A percentile compares a stretch with the other conserved stretches of the same genome.
Evolutionary conservation across 2,113 vertebrate species (phyloP).

Genomic region (Limanda limanda): DNA sequence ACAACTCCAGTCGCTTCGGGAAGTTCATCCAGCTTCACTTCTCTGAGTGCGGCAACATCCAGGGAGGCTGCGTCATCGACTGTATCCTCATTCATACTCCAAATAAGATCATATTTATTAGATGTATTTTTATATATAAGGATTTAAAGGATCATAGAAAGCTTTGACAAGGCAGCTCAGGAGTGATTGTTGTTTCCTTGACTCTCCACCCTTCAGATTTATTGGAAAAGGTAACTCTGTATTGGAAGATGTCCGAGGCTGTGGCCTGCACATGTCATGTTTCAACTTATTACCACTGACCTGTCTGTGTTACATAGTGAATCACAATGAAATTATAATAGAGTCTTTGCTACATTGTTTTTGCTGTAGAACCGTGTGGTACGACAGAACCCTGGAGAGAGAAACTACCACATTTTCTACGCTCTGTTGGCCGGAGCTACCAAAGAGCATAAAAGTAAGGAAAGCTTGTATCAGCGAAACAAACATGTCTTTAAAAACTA

Average conservation of each 20-base stretch:
- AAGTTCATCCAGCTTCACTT: slow-evolving; percentile 96
- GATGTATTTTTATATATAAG: too few relatives aligned
- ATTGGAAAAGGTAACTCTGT: slow-evolving; percentile 82
- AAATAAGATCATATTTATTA: neutral
- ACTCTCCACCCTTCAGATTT: slow-evolving; percentile 77
- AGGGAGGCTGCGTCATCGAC: slow-evolving; percentile 91
- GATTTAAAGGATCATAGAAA: too few relatives aligned
- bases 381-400: slow-evolving; percentile 90
- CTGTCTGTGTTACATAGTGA: slow-evolving; percentile 14
- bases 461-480: neutral
- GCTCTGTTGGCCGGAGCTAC: slow-evolving; percentile 88
- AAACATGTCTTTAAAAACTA: neutral
- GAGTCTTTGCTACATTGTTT: slow-evolving; percentile 31
- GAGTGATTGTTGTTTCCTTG: slow-evolving; percentile 62
- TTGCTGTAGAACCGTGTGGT: slow-evolving; percentile 90
- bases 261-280: neutral
- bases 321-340: slow-evolving; percentile 17
- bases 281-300: neutral
- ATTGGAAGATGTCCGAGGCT: rapidly evolving
- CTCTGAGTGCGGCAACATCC: slow-evolving; percentile 91
- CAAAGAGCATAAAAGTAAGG: slow-evolving; percentile 85
- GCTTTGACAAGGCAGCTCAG: too few relatives aligned
- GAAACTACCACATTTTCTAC: slow-evolving; percentile 95
- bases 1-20: slow-evolving; percentile 94
- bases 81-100: slow-evolving; percentile 86